Evolutionary conservation across 2,797 vertebrate genomes (phyloP).

Genomic region (Leuciscus waleckii): DNA sequence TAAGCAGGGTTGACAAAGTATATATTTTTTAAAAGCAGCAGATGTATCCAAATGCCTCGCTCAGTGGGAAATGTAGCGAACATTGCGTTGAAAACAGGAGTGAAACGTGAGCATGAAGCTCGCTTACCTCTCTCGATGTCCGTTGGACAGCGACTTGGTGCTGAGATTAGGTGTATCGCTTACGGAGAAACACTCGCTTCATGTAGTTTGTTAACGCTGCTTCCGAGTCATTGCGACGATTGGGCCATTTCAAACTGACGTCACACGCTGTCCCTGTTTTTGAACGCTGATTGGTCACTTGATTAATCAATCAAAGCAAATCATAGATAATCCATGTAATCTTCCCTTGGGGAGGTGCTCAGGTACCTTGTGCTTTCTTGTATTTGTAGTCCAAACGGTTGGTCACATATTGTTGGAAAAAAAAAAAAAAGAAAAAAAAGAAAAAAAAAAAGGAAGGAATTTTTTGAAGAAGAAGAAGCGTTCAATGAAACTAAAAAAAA

Average conservation of each 20-base stretch:
- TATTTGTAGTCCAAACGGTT: constrained; percentile 38
- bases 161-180: constrained; percentile 63
- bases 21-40: background rate
- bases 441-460: too few species aligned
- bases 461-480: too few species aligned
- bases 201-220: constrained; percentile 48
- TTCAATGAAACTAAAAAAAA: too few species aligned
- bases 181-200: constrained; percentile 50
- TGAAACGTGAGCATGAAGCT: constrained; percentile 5
- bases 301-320: constrained; percentile 49
- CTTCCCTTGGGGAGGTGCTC: constrained; percentile 25
- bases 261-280: background rate
- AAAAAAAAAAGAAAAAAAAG: background rate
- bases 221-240: constrained; percentile 42
- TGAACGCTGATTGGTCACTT: constrained; percentile 40
- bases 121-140: constrained; percentile 61
- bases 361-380: constrained; percentile 17
- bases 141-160: constrained; percentile 65
- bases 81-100: background rate
- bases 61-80: background rate
- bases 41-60: background rate
- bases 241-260: constrained; percentile 45
- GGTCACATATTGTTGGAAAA: background rate
- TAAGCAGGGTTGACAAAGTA: background rate
- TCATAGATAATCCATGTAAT: constrained; percentile 36